Evolutionary conservation across 1,140 invertebrate species (phyloP), one percentile per base, ranked within the genome.

Genomic region (Mamestra configurata): DNA sequence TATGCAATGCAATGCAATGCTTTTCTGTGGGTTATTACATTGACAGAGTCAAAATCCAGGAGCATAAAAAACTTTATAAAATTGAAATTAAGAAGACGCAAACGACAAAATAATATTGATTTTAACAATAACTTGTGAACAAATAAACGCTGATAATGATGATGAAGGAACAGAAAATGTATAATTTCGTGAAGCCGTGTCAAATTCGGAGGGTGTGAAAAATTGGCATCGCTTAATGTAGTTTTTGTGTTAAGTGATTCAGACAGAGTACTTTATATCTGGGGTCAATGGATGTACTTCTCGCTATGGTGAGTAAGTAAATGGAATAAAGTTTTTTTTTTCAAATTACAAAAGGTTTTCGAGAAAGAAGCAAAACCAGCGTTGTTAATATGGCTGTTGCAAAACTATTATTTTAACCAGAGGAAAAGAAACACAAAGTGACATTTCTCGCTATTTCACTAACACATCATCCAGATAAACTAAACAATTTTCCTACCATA

Each of bases 231-330:
- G 66, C 53, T 55, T 79, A 71, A 79, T 79, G 53, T 57, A 40
- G 55, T 79, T 79, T 79, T 79, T 70, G 20, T 79, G 20, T 73
- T 59, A 43, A 59, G 46, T 71, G 68, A 71, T 77, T 49, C 55
- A 53, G 18, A 61, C 24, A 13, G 22, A 76, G 22, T 40, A 22
- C 59, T 37, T 64, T n/a, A n/a, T 64, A 64, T 3, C 7, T 5
- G 40, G 18, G 68, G 46, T 71, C 68, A 53, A 35, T 53, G 49
- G 24, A 53, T 53, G 49, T 46, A 70, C 40, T 49, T 71, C 7
- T 18, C n/a, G n/a, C 53, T 71, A 53, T 20, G n/a, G 68, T 11
- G 20, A 71, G 8, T 71, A 24, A 53, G 49, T 59, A 31, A n/a
- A 37, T n/a, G 59, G 27, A 64, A n/a, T 64, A 11, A 10, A 37